phyloP scores from a whole-genome alignment of 35 echinoderm and acorn worm genomes.

The Patiria miniata region DNA sequence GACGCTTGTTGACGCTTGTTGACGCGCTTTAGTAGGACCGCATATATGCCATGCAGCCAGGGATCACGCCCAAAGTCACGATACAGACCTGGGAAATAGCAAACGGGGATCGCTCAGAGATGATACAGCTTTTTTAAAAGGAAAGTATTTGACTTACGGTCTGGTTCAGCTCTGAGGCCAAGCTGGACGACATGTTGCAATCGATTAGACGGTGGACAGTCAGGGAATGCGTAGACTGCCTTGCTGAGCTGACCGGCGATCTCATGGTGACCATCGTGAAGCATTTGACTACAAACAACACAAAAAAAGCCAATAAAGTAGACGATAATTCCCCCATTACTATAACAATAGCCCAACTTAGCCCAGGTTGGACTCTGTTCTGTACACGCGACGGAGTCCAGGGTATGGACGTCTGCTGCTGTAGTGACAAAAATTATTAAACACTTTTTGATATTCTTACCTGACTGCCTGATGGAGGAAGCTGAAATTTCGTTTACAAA shows the following conservation, averaged over 20 bases:
- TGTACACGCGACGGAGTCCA: no score
- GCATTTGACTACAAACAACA: slow-evolving; percentile 76
- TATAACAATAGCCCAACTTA: not conserved
- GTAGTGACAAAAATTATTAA: not conserved
- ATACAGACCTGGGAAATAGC: no score
- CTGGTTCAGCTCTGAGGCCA: slow-evolving; percentile 80
- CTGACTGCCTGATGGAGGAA: no score
- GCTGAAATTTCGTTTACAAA: no score
- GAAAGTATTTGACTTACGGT: slow-evolving; percentile 85
- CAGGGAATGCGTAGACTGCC: slow-evolving; percentile 71
- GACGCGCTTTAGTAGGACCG: no score
- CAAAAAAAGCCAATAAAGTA: not conserved
- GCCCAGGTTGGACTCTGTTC: no score
- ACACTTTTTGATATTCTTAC: not conserved
- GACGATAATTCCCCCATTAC: not conserved
- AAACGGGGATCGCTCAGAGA: no score
- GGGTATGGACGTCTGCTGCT: not conserved
- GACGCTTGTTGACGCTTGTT: no score
- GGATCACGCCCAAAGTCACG: no score
- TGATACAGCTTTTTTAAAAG: no score
- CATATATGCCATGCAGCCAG: no score
- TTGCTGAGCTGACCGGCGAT: slow-evolving; percentile 69
- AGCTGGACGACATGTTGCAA: slow-evolving; percentile 84
- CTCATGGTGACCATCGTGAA: slow-evolving; percentile 92
- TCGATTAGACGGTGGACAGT: slow-evolving; percentile 90